Evolutionary conservation across 2,113 vertebrate species (phyloP), one percentile per base, ranked within the genome.

Genomic region (Promerops cafer): DNA sequence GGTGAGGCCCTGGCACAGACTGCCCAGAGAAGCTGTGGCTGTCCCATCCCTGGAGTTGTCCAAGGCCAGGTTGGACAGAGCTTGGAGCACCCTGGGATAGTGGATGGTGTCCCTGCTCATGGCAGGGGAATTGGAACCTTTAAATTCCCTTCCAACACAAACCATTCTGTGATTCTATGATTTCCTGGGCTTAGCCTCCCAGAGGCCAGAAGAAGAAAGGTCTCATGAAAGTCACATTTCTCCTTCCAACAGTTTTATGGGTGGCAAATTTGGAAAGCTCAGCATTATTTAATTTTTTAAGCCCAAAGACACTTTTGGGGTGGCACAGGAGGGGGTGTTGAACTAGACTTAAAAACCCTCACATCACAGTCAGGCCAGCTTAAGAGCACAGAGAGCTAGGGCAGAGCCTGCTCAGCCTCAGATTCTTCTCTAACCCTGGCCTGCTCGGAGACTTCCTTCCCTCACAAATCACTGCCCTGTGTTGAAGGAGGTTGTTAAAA

Each of bases 1-100:
- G 42, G 0, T 7, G 16, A 69, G 42, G 6, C 24, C 5, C 30
- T 45, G 45, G 59, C 9, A 1, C 53, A 79, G 40, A 31, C 0
- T 81, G 19, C 16, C 20, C 45, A 27, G 59, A 50, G 64, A 7
- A 14, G 49, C 2, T 37, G 39, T 64, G 69, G 59, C 9, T 77
- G 35, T 2, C 6, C 44, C 39, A 20, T 69, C 35, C 28, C 53
- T 68, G 35, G 28, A 1, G 50, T 2, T 16, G 30, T 40, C 9
- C 63, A 39, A 33, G 72, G 39, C 5, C 52, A 63, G 75, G 39
- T 0, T 85, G 88, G 53, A 72, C 0, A 10, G 26, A 50, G 26
- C 33, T 83, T 9, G 17, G 60, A 49, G 59, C 39, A 37, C 1
- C 9, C 26, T 22, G 39, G 2, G 3, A 0, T 3, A 5, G 22